Evolutionary conservation across 2,797 vertebrate genomes (phyloP).

Genomic region (Micromesistius poutassou): DNA sequence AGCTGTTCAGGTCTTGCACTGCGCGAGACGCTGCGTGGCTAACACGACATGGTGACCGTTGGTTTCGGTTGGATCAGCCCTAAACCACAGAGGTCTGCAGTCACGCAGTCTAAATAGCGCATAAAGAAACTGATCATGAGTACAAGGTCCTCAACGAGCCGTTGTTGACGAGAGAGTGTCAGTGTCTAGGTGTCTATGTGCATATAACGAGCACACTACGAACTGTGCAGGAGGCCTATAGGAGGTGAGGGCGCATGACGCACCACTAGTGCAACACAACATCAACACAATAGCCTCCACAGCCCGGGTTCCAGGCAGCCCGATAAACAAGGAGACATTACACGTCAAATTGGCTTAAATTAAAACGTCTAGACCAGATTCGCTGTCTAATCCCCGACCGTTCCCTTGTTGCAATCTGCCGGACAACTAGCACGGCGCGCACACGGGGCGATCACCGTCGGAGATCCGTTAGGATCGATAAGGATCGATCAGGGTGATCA

Average conservation of each 20-base stretch:
- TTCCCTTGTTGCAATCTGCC: conserved; percentile 44
- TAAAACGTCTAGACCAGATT: conserved; percentile 39
- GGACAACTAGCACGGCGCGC: conserved; percentile 36
- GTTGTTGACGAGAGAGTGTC: too few relatives aligned
- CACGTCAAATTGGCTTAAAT: conserved; percentile 64
- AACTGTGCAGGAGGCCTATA: background rate
- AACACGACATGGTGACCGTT: conserved; percentile 16
- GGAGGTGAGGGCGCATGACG: conserved; percentile 58
- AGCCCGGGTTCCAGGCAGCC: conserved; percentile 43
- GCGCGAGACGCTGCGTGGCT: conserved; percentile 29
- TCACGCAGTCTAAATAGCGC: background rate
- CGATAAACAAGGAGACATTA: conserved; percentile 48
- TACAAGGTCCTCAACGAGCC: too few relatives aligned
- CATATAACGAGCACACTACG: conserved; percentile 3
- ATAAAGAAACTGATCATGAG: too few relatives aligned
- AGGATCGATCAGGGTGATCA: background rate
- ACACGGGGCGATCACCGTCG: background rate
- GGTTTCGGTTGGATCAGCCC: conserved; percentile 16
- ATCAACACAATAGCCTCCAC: conserved; percentile 42
- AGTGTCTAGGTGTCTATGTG: conserved; percentile 1
- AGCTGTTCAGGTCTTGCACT: conserved; percentile 69
- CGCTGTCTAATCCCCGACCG: conserved; percentile 53
- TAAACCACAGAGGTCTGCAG: background rate
- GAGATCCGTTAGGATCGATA: background rate
- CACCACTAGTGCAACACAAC: conserved; percentile 51